Evolutionary conservation across 2,797 vertebrate species (phyloP), one percentile per base, ranked within the genome.

Genomic region (Bucorvus abyssinicus): DNA sequence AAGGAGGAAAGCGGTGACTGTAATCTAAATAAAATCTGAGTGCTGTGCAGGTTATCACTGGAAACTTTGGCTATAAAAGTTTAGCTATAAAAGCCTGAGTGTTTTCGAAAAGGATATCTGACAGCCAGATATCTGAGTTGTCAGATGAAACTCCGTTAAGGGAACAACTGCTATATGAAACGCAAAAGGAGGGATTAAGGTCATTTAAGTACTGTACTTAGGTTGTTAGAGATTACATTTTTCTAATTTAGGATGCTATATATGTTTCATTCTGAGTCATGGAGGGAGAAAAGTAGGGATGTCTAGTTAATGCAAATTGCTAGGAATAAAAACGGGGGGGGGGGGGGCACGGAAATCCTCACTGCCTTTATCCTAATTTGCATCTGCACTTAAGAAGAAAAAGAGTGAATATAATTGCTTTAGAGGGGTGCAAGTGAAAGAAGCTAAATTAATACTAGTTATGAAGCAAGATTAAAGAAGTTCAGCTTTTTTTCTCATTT

Each of bases 281-380:
- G 29, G 21, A 75, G 20, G 29, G 38, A 36, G 59, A 85, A 89
- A 90, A 65, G 65, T 18, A 74, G 12, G 57, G 75, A 64, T 93
- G 67, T 75, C 45, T 87, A 73, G 50, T 86, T 92, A 96, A 95
- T 95, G 82, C 20, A 94, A 84, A 91, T 89, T 92, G 47, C 67
- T 78, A 57, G 63, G 71, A 92, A 94, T 93, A 85, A 86, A 90
- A 87, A 75, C 7, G 12, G 9, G 17, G 21, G 17, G 19, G 27
- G 3, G 7, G 7, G 14, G 24, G n/a, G 49, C n/a, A n/a, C 23
- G 49, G 4, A n/a, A 49, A 76, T 86, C 60, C 47, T 27, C 17
- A 15, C 22, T 80, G 63, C 18, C 50, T 95, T 97, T 95, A 76
- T 91, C 87, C 74, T 94, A 89, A 95, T 97, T 97, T 96, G 29